Conservation (phyloP, 1,140 invertebrate species). For the Caenorhabditis briggsae region DNA sequence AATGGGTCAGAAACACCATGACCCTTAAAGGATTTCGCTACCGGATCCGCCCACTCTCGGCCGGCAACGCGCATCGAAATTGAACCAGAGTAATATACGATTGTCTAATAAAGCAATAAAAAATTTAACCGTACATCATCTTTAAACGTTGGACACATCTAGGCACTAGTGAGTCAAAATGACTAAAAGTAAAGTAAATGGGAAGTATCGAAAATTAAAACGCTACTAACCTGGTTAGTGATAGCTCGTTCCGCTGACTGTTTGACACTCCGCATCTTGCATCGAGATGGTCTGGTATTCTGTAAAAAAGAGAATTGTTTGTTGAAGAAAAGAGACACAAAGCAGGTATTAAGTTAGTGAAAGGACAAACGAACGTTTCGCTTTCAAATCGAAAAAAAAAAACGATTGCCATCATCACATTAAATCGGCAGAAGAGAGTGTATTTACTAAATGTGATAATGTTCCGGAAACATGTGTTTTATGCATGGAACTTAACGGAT, state of each 20-base stretch:
- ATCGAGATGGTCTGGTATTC: conserved; percentile 41
- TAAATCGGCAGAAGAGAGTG: neutral
- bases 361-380: no score
- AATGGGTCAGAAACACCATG: no score
- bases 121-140: no score
- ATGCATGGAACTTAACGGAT: neutral
- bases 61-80: no score
- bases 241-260: conserved; percentile 49
- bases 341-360: neutral
- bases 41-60: no score
- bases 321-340: neutral
- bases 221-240: conserved; percentile 35
- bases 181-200: neutral
- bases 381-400: neutral
- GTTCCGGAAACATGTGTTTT: conserved; percentile 9
- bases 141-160: no score
- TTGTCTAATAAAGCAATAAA: no score
- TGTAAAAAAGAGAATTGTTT: conserved; percentile 21
- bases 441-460: conserved; percentile 32
- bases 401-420: neutral
- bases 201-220: neutral
- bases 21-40: no score
- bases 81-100: no score
- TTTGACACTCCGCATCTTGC: conserved; percentile 53
- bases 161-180: no score